These are phyloP conservation scores for Octopus bimaculoides DNA, from an alignment of 1,140 invertebrate genomes.

Conservation along the genomic window DNA sequence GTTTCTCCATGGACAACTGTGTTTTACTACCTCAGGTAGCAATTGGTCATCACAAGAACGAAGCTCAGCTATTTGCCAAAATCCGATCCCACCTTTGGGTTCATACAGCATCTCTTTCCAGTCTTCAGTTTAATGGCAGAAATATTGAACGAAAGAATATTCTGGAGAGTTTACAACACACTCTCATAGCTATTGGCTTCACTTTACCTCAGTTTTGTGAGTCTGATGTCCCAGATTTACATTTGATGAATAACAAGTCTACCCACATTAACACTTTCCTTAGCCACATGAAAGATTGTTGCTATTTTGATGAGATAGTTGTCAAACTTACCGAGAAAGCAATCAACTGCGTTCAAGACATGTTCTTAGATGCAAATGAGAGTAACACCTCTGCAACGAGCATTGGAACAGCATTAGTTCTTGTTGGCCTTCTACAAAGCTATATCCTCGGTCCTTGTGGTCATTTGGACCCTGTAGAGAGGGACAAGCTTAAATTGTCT, in stretches of 20 bases:
- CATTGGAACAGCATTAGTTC: slow-evolving; percentile 35
- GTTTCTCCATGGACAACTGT: slow-evolving; percentile 16
- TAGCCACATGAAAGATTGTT: not conserved
- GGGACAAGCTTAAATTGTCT: slow-evolving; percentile 39
- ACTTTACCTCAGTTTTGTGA: not conserved
- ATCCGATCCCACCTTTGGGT: slow-evolving; percentile 60
- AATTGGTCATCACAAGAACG: slow-evolving; percentile 51
- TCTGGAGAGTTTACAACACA: not conserved
- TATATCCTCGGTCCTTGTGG: slow-evolving; percentile 40
- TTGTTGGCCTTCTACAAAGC: slow-evolving; percentile 35
- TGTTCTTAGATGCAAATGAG: not conserved
- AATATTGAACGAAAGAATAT: slow-evolving; percentile 7
- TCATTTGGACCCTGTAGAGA: slow-evolving; percentile 52
- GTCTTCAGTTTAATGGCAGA: slow-evolving; percentile 11
- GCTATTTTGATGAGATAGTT: not conserved
- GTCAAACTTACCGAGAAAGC: not conserved
- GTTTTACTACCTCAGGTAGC: slow-evolving; percentile 31
- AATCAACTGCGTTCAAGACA: not conserved
- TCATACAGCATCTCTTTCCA: slow-evolving; percentile 50
- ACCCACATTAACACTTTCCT: not conserved
- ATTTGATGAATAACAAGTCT: not conserved
- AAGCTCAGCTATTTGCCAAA: slow-evolving; percentile 50
- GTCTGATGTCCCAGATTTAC: not conserved
- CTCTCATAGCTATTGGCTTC: not conserved
- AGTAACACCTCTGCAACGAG: not conserved